Evolutionary conservation across 1,140 invertebrate genomes (phyloP).

Genomic region (Drosophila sturtevanti): DNA sequence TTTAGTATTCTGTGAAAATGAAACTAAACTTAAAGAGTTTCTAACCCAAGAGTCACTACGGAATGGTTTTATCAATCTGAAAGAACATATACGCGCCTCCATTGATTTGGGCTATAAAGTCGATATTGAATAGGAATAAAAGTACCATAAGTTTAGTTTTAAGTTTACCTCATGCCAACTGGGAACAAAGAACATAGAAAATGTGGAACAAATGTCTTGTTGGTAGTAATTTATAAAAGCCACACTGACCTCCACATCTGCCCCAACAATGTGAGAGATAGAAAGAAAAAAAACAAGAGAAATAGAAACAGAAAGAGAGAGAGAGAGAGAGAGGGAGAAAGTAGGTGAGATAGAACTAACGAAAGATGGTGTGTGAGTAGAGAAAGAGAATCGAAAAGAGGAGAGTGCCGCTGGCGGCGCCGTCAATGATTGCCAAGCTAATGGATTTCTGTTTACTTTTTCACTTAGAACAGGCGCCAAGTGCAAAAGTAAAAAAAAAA

Average conservation of each 20-base stretch:
- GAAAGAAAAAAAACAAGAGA: neutral
- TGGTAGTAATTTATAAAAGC: constrained; percentile 78
- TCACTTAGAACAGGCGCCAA: constrained; percentile 67
- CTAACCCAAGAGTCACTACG: constrained; percentile 75
- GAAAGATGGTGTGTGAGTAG: constrained; percentile 8
- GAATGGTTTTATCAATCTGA: constrained; percentile 75
- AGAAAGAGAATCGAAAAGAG: neutral
- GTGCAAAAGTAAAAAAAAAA: constrained; percentile 24
- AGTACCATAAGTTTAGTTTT: constrained; percentile 28
- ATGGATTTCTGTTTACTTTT: constrained; percentile 82
- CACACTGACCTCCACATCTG: constrained; percentile 48
- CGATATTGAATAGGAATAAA: constrained; percentile 61
- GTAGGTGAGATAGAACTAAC: constrained; percentile 7
- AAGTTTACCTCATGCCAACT: constrained; percentile 42
- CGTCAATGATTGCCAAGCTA: constrained; percentile 81
- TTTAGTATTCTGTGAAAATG: constrained; percentile 70
- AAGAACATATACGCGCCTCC: constrained; percentile 78
- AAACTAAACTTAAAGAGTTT: constrained; percentile 67
- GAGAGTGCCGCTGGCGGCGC: constrained; percentile 61
- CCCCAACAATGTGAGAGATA: constrained; percentile 13
- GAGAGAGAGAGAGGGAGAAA: constrained; percentile 6
- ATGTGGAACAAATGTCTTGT: constrained; percentile 72
- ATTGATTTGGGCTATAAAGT: constrained; percentile 80
- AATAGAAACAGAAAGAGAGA: neutral
- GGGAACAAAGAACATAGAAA: constrained; percentile 47